Percentiles rank a stretch among this genome's conserved stretches.
Evolutionary conservation across 2,113 vertebrate species (phyloP).

Genomic region (Leptodactylus fuscus): DNA sequence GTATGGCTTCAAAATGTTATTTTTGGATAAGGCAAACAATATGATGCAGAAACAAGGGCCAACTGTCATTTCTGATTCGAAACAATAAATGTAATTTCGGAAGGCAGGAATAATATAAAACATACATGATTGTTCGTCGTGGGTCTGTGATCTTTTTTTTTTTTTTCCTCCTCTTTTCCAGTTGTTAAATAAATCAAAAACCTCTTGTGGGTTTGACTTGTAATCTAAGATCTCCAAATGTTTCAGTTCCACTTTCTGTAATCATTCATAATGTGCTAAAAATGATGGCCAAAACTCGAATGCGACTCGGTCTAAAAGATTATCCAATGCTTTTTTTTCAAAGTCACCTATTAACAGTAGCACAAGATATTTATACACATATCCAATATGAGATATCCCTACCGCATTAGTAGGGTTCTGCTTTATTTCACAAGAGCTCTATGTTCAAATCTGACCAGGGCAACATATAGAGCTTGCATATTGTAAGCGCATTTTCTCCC

Average conservation of each 20-base stretch:
- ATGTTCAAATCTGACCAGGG: not conserved
- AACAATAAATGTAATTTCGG: conserved; percentile 69
- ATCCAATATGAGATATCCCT: not conserved
- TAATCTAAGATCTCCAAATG: conserved; percentile 67
- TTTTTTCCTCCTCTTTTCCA: conserved; percentile 35
- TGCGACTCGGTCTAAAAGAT: conserved; percentile 48
- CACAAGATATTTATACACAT: not conserved
- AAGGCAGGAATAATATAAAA: conserved; percentile 69
- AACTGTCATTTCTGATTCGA: conserved; percentile 70
- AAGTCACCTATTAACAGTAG: conserved; percentile 20
- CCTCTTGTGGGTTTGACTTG: conserved; percentile 67
- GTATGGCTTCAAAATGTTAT: conserved; percentile 63
- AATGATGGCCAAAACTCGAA: conserved; percentile 61
- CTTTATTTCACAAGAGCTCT: not conserved
- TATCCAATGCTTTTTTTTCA: not conserved
- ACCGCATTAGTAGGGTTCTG: no score
- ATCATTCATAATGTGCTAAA: conserved; percentile 59
- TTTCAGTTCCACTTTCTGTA: conserved; percentile 64
- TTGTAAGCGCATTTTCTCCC: not conserved
- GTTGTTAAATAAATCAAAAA: conserved; percentile 70
- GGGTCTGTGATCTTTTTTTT: conserved; percentile 67
- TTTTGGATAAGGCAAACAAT: conserved; percentile 65
- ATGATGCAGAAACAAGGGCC: conserved; percentile 65
- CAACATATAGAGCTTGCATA: not conserved
- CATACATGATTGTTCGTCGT: conserved; percentile 64